Percentiles rank a stretch among this genome's conserved stretches.
phyloP scores from a whole-genome alignment of 2,113 vertebrate genomes.

The Amphiprion ocellaris region DNA sequence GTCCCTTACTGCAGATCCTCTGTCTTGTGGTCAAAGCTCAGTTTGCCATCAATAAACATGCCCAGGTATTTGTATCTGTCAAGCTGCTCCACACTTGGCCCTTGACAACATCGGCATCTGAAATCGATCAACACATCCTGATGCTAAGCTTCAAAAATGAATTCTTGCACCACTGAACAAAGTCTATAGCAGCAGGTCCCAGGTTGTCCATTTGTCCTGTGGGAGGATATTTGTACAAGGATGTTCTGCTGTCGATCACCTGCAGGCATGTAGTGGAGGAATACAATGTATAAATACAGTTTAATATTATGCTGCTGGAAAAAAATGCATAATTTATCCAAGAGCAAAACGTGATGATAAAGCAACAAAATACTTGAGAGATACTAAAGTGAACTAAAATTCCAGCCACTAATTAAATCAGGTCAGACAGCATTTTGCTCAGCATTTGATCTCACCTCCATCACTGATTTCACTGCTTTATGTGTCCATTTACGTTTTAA shows the following conservation, averaged over 20 bases:
- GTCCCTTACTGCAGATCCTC: conserved; percentile 38
- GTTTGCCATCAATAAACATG: conserved; percentile 67
- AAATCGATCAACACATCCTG: conserved; percentile 57
- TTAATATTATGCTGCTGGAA: not conserved
- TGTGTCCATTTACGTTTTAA: conserved; percentile 8
- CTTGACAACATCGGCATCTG: conserved; percentile 57
- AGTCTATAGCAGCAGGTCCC: conserved; percentile 36
- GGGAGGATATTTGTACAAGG: conserved; percentile 27
- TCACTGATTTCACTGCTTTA: not conserved
- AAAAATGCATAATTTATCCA: not conserved
- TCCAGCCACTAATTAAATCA: not conserved
- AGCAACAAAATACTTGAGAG: not conserved
- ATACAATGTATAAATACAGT: not conserved
- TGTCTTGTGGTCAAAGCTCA: conserved; percentile 61
- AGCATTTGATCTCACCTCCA: not conserved
- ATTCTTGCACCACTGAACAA: conserved; percentile 54
- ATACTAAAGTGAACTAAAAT: not conserved
- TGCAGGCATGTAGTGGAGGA: not conserved
- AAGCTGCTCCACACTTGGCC: conserved; percentile 45
- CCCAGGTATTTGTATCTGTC: conserved; percentile 56
- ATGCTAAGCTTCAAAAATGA: conserved; percentile 59
- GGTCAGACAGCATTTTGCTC: not conserved
- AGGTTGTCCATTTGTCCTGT: conserved; percentile 56
- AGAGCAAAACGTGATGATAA: no score
- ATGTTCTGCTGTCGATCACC: conserved; percentile 10